A percentile compares a stretch with the other conserved stretches of the same genome.
These are phyloP conservation scores for Lepidotrigona ventralis DNA, from an alignment of 1,140 invertebrate species.

Conservation along the genomic window DNA sequence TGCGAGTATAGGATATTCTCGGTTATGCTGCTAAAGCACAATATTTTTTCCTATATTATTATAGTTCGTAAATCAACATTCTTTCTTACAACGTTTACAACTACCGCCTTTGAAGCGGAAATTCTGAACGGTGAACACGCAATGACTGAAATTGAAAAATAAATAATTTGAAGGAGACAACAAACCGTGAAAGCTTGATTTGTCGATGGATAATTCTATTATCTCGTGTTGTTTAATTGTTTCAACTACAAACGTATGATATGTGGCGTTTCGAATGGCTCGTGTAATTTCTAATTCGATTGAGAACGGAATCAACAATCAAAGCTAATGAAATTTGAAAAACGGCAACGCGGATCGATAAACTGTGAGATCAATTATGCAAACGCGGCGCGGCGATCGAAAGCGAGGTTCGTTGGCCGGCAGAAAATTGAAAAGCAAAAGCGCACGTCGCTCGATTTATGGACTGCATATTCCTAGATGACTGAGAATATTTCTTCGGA, in stretches of 20 bases:
- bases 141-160: not conserved
- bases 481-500: conserved; percentile 22
- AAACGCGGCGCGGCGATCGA: conserved; percentile 17
- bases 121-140: fast-evolving
- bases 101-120: not conserved
- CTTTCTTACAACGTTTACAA: not conserved
- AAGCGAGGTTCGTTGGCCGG: conserved; percentile 12
- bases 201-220: not conserved
- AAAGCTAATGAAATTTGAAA: not conserved
- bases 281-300: not conserved
- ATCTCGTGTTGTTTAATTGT: not conserved
- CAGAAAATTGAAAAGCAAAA: conserved; percentile 32
- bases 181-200: not conserved
- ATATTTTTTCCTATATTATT: not conserved
- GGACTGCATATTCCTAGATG: not conserved
- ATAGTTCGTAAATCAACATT: not conserved
- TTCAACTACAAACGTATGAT: not conserved
- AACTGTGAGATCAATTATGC: conserved; percentile 11
- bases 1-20: not conserved
- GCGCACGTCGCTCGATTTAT: conserved; percentile 26
- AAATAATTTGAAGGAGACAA: not conserved
- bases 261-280: not conserved
- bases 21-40: no score
- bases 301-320: not conserved
- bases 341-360: not conserved